These are phyloP conservation scores for Notospermus geniculatus DNA, from an alignment of 1,140 invertebrate genomes.

Conservation along the genomic window DNA sequence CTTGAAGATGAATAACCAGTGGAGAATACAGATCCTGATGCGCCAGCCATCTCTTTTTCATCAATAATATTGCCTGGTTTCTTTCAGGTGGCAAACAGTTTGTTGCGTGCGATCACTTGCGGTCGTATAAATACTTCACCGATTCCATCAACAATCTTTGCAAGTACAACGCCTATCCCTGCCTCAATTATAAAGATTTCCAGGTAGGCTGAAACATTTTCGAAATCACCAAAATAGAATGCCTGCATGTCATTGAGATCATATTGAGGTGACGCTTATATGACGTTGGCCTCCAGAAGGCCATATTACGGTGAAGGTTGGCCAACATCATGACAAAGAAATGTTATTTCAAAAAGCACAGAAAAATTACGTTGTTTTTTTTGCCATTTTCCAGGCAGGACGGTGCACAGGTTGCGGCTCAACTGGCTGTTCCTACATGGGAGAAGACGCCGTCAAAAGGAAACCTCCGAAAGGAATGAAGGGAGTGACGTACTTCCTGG, in stretches of 20 bases:
- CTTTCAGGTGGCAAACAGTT: slow-evolving; percentile 32
- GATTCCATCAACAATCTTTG: slow-evolving; percentile 77
- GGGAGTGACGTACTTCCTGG: slow-evolving; percentile 30
- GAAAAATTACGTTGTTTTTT: not conserved
- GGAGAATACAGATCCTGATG: too few relatives aligned
- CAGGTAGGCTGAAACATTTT: slow-evolving; percentile 35
- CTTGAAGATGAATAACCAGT: too few relatives aligned
- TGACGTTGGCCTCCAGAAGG: too few relatives aligned
- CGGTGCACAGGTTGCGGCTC: slow-evolving; percentile 28
- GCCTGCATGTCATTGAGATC: not conserved
- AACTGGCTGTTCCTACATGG: slow-evolving; percentile 35
- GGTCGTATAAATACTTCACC: slow-evolving; percentile 80
- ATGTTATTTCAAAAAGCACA: not conserved
- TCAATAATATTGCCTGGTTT: too few relatives aligned
- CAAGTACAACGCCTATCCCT: slow-evolving; percentile 70
- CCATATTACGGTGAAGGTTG: too few relatives aligned
- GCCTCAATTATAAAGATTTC: slow-evolving; percentile 64
- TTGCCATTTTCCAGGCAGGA: slow-evolving; percentile 23
- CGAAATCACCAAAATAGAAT: too few relatives aligned
- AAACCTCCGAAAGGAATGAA: slow-evolving; percentile 1
- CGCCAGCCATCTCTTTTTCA: too few relatives aligned
- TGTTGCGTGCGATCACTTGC: slow-evolving; percentile 81
- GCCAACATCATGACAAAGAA: not conserved
- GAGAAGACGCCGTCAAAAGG: slow-evolving; percentile 34
- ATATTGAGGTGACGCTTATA: too few relatives aligned